Conservation (phyloP, 2,113 vertebrate species). For the Maccullochella peelii region DNA sequence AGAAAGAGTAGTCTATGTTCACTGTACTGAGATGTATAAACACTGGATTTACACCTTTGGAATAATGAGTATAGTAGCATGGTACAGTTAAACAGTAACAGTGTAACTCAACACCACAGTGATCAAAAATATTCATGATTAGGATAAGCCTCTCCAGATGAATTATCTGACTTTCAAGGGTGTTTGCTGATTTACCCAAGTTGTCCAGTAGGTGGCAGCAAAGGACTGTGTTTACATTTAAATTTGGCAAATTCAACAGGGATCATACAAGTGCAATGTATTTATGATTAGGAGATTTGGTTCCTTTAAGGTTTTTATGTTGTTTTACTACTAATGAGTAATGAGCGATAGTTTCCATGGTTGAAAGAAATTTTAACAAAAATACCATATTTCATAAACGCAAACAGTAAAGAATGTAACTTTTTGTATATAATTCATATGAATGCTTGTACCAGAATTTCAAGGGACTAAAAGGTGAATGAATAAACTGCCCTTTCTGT, state of each 20-base stretch:
- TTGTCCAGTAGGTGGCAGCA: conserved; percentile 61
- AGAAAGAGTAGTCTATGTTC: not conserved
- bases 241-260: not conserved
- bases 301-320: not conserved
- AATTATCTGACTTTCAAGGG: not conserved
- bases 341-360: too few species aligned
- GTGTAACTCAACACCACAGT: not conserved
- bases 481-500: not conserved
- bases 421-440: not conserved
- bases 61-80: not conserved
- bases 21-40: not conserved
- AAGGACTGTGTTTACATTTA: not conserved
- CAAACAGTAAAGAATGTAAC: too few species aligned
- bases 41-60: not conserved
- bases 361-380: not conserved
- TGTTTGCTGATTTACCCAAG: not conserved
- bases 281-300: not conserved
- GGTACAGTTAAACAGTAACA: not conserved
- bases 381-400: not conserved
- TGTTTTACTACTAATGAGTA: not conserved
- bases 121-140: not conserved
- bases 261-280: accelerated
- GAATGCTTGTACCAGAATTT: not conserved
- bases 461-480: not conserved
- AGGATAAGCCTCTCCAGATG: not conserved